Evolutionary conservation across 2,797 vertebrate genomes (phyloP), one percentile per base, ranked within the genome.

Genomic region (Channallabes apus): DNA sequence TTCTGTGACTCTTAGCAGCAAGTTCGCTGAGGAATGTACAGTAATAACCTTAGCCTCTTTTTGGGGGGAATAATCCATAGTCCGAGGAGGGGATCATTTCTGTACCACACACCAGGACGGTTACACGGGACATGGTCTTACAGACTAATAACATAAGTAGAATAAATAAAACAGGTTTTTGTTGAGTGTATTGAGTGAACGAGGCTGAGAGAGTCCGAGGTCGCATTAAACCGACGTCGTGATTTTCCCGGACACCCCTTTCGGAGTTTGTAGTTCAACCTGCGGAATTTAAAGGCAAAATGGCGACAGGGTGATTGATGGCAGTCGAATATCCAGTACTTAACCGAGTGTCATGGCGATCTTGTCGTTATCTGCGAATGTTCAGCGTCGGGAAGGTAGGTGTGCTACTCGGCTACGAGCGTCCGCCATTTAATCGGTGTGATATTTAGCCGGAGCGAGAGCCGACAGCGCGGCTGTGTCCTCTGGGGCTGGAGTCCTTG

Each of bases 201-300:
- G 18, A 76, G 22, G 12, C 15, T 56, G 9, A 80, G 29, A 58
- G 46, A 41, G 12, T 6, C 56, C 69, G 0, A 12, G 20, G 46
- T 54, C 4, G 38, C 64, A 8, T 29, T 77, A 24, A 29, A n/a
- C 20, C 41, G 22, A 68, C 20, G 58, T 35, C 27, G 35, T 41
- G 51, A 61, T 56, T 80, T 56, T 35, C n/a, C 18, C 0, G 73
- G 84, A 87, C 91, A 86, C 80, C 91, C 89, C 91, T 88, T 85
- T 87, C 62, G 20, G 86, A 90, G 88, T 90, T 82, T 89, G 65
- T 86, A 90, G 91, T 85, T 89, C 81, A 91, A 92, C 93, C 93
- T 93, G 93, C 94, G 91, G 87, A 90, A 80, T 91, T 92, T 82
- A 92, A 87, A 88, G 90, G 91, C 93, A 94, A 95, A 93, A 95